Evolutionary conservation across 1,140 invertebrate genomes (phyloP).

Genomic region (Leguminivora glycinivorella): DNA sequence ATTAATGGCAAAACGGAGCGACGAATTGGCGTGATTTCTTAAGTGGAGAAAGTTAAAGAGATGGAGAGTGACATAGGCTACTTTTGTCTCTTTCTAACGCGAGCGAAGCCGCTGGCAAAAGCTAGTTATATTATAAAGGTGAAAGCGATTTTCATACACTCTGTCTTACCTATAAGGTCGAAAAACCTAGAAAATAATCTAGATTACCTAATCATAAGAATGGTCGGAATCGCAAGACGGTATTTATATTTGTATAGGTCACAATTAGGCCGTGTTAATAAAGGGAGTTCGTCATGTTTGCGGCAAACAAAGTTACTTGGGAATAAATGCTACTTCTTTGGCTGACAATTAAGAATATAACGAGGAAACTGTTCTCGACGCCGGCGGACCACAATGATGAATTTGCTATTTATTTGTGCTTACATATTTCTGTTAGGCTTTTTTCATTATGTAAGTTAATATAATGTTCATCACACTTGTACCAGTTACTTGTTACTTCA

Average conservation of each 20-base stretch:
- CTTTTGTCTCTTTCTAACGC: no score
- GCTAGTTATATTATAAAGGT: no score
- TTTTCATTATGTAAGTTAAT: no score
- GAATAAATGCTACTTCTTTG: constrained; percentile 41
- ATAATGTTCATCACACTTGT: no score
- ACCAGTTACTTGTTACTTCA: no score
- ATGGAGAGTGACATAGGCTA: no score
- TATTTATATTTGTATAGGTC: constrained; percentile 46
- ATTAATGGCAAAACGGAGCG: no score
- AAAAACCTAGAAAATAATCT: constrained; percentile 10
- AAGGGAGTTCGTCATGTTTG: constrained; percentile 41
- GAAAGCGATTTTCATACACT: not conserved
- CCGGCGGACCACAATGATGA: not conserved
- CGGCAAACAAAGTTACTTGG: constrained; percentile 36
- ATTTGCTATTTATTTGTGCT: not conserved
- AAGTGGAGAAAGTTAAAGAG: no score
- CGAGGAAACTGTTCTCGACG: not conserved
- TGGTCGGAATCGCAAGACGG: constrained; percentile 16
- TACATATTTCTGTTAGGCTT: no score
- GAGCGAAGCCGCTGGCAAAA: no score
- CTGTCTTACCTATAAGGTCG: not conserved
- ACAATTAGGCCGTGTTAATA: constrained; percentile 36
- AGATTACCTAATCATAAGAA: constrained; percentile 16
- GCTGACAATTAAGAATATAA: constrained; percentile 24
- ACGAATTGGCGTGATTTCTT: no score